Percentiles rank a stretch among this genome's conserved stretches.
Conservation (phyloP, 2,797 vertebrate genomes). For the Margarornis squamiger region DNA sequence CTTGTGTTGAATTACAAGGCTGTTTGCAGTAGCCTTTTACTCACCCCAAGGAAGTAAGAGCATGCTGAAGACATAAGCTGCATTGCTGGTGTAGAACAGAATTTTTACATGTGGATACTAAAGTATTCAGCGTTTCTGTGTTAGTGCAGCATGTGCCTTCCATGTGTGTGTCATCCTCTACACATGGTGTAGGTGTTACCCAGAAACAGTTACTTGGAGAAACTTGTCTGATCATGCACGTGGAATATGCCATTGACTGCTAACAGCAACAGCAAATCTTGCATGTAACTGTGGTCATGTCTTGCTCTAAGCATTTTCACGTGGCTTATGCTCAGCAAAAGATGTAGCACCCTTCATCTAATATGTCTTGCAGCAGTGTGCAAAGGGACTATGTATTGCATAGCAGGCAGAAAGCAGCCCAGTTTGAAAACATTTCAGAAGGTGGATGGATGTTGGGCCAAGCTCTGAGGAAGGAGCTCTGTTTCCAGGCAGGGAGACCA, state of each 20-base stretch:
- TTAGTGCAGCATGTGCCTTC: not conserved
- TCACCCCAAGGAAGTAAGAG: not conserved
- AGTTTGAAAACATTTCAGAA: not conserved
- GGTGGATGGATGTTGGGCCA: not conserved
- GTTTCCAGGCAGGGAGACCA: not conserved
- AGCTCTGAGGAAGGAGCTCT: not conserved
- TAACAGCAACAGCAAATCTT: fast-evolving
- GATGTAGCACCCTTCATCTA: not conserved
- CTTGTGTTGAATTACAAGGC: not conserved
- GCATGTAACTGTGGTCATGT: not conserved
- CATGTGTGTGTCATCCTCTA: not conserved
- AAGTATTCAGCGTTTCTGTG: not conserved
- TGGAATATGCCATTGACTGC: not conserved
- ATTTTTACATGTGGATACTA: not conserved
- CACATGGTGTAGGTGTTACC: not conserved
- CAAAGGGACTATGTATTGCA: not conserved
- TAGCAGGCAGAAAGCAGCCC: not conserved
- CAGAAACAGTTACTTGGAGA: not conserved
- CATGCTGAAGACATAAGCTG: not conserved
- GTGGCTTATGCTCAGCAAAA: not conserved
- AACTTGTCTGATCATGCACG: fast-evolving
- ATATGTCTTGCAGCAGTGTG: not conserved
- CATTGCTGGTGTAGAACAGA: not conserved
- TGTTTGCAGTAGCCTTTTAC: not conserved
- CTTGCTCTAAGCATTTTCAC: not conserved